Conservation (phyloP, 2,888 invertebrate species). For the Apoderus coryli region DNA sequence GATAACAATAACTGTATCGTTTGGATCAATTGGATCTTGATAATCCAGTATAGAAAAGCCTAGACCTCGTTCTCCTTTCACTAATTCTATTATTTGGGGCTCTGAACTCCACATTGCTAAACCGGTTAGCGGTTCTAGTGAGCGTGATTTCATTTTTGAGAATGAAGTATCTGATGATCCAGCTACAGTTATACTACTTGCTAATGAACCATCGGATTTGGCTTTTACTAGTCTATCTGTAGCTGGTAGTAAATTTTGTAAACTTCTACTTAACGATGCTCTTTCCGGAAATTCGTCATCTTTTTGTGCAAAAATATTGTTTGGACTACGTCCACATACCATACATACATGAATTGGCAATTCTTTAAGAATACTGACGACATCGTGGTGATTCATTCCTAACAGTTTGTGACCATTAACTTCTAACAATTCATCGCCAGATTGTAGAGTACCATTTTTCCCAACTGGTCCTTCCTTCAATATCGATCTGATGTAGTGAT, state of each 20-base stretch:
- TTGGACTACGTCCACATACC: constrained; percentile 61
- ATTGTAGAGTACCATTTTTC: constrained; percentile 70
- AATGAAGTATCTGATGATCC: constrained; percentile 37
- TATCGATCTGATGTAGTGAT: constrained; percentile 96
- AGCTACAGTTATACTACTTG: constrained; percentile 46
- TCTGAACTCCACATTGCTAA: constrained; percentile 98
- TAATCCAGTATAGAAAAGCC: constrained; percentile 97
- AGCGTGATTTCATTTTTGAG: constrained; percentile 64
- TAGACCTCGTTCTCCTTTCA: constrained; percentile 93
- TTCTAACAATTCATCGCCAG: constrained; percentile 91
- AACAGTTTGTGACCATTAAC: constrained; percentile 80
- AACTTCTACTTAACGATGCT: constrained; percentile 36
- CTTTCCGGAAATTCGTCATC: constrained; percentile 28
- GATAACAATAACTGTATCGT: constrained; percentile 95
- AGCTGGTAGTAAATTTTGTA: constrained; percentile 48
- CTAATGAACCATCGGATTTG: constrained; percentile 80
- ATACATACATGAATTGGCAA: constrained; percentile 79
- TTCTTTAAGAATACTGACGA: constrained; percentile 85
- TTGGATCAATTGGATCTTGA: constrained; percentile 90
- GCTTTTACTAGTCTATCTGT: constrained; percentile 70
- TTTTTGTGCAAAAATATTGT: constrained; percentile 27
- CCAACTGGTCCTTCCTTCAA: constrained; percentile 97
- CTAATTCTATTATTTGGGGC: constrained; percentile 88
- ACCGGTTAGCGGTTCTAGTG: constrained; percentile 93
- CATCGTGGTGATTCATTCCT: constrained; percentile 89